Evolutionary conservation across 2,888 invertebrate genomes (phyloP).

Genomic region (Cloeon dipterum): DNA sequence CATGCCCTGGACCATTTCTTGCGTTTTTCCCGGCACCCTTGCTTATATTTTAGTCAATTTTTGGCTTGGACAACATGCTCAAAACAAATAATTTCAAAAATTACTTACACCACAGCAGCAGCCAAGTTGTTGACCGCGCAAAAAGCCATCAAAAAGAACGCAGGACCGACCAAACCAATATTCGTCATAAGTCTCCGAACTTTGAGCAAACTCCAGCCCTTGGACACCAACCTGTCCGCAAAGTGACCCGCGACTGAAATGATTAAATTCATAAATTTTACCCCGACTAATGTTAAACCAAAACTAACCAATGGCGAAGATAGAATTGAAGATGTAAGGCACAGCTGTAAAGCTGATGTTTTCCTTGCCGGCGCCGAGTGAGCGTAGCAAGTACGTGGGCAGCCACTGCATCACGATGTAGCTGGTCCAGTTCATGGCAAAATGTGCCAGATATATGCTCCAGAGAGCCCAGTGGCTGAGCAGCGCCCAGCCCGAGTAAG

Average conservation of each 20-base stretch:
- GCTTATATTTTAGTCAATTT: no score
- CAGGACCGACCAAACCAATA: slow-evolving; percentile 45
- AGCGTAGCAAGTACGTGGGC: slow-evolving; percentile 41
- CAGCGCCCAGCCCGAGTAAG: slow-evolving; percentile 43
- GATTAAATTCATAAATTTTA: slow-evolving; percentile 2
- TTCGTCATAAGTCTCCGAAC: slow-evolving; percentile 47
- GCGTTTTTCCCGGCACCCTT: no score
- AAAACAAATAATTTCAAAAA: no score
- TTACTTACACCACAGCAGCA: slow-evolving; percentile 36
- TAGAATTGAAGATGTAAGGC: slow-evolving; percentile 47
- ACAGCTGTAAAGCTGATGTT: slow-evolving; percentile 48
- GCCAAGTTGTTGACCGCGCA: slow-evolving; percentile 42
- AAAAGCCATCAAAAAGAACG: slow-evolving; percentile 42
- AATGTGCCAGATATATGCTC: slow-evolving; percentile 52
- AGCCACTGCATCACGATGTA: slow-evolving; percentile 63
- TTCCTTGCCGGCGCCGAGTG: slow-evolving; percentile 37
- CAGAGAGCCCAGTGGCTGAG: slow-evolving; percentile 42
- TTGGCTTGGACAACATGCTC: no score
- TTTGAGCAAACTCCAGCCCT: slow-evolving; percentile 38
- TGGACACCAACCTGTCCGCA: slow-evolving; percentile 37
- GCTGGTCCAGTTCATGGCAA: slow-evolving; percentile 59
- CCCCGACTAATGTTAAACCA: background rate
- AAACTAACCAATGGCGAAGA: slow-evolving; percentile 38
- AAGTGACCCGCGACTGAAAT: slow-evolving; percentile 40
- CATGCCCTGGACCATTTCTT: no score